Conservation (phyloP, 2,113 vertebrate species). For the Myotis brandtii region DNA sequence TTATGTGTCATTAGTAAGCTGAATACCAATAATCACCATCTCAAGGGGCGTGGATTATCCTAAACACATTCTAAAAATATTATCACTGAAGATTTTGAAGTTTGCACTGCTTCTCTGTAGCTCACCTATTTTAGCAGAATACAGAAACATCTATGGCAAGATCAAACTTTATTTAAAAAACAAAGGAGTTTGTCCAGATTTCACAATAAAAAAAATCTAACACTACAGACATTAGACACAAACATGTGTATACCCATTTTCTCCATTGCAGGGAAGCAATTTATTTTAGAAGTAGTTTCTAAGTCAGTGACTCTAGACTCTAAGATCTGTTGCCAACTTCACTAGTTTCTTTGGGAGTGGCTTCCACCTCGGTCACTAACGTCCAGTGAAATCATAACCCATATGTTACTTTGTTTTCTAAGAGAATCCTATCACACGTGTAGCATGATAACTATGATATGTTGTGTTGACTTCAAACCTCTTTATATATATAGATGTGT, state of each 20-base stretch:
- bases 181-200: background rate
- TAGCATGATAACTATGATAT: background rate
- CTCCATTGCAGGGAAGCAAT: background rate
- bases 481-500: background rate
- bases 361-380: background rate
- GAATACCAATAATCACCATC: slow-evolving; percentile 24
- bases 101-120: background rate
- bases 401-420: background rate
- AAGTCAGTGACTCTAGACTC: background rate
- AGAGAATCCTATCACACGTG: background rate
- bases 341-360: background rate
- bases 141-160: background rate
- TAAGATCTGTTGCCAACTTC: background rate
- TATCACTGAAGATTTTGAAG: background rate
- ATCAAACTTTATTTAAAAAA: background rate
- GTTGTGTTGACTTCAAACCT: background rate
- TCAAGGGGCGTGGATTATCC: background rate
- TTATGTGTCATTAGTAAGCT: slow-evolving; percentile 39
- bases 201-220: slow-evolving; percentile 45
- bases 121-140: background rate
- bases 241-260: background rate
- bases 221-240: background rate
- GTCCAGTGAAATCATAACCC: background rate
- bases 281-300: background rate
- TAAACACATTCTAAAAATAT: slow-evolving; percentile 54